A percentile compares a stretch with the other conserved stretches of the same genome.
These are phyloP conservation scores for Atlantisia rogersi DNA, from an alignment of 2,113 vertebrate species.

Conservation along the genomic window DNA sequence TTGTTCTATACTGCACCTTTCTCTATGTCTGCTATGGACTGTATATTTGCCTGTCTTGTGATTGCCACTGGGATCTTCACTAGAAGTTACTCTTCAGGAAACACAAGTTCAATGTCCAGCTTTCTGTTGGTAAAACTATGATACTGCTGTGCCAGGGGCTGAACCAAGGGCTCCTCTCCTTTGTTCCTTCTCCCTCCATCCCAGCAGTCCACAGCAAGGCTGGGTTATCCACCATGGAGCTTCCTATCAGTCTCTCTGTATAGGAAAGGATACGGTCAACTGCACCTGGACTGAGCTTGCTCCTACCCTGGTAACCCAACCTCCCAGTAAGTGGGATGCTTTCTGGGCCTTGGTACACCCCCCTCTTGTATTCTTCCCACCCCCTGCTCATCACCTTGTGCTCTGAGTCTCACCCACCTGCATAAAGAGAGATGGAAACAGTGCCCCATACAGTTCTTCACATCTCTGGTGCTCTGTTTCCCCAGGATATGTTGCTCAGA, in stretches of 20 bases:
- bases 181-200: background rate
- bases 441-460: background rate
- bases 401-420: background rate
- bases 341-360: background rate
- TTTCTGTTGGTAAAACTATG: background rate
- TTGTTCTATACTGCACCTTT: background rate
- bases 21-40: background rate
- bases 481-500: background rate
- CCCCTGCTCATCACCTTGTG: background rate
- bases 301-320: no score
- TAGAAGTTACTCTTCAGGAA: background rate
- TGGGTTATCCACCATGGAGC: background rate
- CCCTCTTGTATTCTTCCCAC: background rate
- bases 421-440: accelerated
- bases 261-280: background rate
- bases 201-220: background rate
- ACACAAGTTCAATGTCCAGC: background rate
- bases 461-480: background rate
- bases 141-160: background rate
- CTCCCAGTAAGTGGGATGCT: background rate
- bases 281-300: background rate
- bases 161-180: background rate
- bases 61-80: background rate
- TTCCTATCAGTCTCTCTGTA: background rate
- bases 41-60: background rate